A percentile compares a stretch with the other conserved stretches of the same genome.
Evolutionary conservation across 1,140 invertebrate species (phyloP).

Genomic region (Hylaeus volcanicus): DNA sequence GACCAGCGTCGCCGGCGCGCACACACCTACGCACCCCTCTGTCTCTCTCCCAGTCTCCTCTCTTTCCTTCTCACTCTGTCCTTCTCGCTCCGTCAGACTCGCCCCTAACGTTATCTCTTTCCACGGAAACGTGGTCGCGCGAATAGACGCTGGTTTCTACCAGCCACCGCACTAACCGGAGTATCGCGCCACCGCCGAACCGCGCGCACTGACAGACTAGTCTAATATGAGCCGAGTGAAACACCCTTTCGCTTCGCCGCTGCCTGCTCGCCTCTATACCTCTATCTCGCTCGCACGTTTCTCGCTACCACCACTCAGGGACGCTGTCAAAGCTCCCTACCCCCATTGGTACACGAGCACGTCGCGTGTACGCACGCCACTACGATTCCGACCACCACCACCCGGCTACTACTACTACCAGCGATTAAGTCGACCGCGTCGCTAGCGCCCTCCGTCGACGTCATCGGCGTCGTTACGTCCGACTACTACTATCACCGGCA

Average conservation of each 20-base stretch:
- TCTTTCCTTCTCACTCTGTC: constrained; percentile 2
- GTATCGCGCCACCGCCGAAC: constrained; percentile 8
- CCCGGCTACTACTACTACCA: constrained; percentile 38
- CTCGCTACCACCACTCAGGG: not conserved
- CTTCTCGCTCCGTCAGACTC: constrained; percentile 8
- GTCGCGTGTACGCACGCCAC: constrained; percentile 43
- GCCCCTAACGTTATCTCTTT: constrained; percentile 12
- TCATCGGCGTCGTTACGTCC: constrained; percentile 51
- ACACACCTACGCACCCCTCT: constrained; percentile 46
- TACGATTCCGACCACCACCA: constrained; percentile 41
- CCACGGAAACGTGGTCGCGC: constrained; percentile 13
- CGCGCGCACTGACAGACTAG: constrained; percentile 35
- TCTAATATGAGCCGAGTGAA: constrained; percentile 30
- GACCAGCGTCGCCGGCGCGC: constrained; percentile 49
- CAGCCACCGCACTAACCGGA: constrained; percentile 17
- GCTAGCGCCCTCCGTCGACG: constrained; percentile 53
- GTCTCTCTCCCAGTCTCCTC: constrained; percentile 16
- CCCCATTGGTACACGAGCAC: constrained; percentile 24
- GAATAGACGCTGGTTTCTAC: not conserved
- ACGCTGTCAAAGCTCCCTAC: constrained; percentile 13
- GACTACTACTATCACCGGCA: constrained; percentile 43
- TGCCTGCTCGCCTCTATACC: constrained; percentile 8
- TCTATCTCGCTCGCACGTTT: not conserved
- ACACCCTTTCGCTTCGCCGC: constrained; percentile 40
- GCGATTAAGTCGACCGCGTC: constrained; percentile 47